These are phyloP conservation scores for Bos taurus DNA, from an alignment of 2,113 vertebrate species.

Conservation along the genomic window ARS-UCD2.0 NC_037332.1:62956001-62956500, in stretches of 20 bases:
- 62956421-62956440: constrained; percentile 9
- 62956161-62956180: no score
- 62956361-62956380: not conserved
- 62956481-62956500: constrained; percentile 25
- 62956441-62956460: constrained; percentile 34
- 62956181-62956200: no score
- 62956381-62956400: not conserved
- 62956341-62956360: no score
- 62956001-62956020: not conserved
- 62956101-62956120: not conserved
- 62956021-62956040: not conserved
- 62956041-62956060: not conserved
- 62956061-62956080: not conserved
- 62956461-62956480: not conserved
- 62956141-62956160: no score
- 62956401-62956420: not conserved
- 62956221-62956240: no score
- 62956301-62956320: no score
- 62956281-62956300: no score
- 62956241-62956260: no score
- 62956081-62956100: not conserved
- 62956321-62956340: no score
- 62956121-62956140: no score
- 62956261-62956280: no score
- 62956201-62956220: no score